These are phyloP conservation scores for Biston betularia DNA, from an alignment of 2,888 invertebrate species.

Conservation along the genomic window DNA sequence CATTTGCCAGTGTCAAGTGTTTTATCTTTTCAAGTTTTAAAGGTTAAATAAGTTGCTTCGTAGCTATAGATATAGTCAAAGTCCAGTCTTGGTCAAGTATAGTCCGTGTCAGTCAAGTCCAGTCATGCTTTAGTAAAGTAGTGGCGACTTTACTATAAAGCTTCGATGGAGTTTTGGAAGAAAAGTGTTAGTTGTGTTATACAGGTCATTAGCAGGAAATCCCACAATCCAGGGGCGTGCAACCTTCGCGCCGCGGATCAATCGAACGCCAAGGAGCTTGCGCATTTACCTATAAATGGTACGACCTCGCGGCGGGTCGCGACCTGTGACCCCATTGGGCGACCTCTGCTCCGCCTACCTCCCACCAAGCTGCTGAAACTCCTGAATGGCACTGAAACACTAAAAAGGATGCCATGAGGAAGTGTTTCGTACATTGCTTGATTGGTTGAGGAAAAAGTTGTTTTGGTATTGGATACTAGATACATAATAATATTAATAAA, in stretches of 20 bases:
- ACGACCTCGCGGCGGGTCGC: conserved; percentile 65
- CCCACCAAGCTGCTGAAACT: conserved; percentile 50
- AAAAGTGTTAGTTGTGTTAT: neutral
- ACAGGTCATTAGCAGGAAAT: neutral
- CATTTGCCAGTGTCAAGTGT: too few species aligned
- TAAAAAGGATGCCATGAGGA: conserved; percentile 63
- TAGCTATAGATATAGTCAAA: too few species aligned
- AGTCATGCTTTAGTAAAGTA: too few species aligned
- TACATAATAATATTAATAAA: neutral
- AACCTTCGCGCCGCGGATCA: conserved; percentile 62
- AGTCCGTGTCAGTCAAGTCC: too few species aligned
- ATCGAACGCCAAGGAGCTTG: conserved; percentile 63
- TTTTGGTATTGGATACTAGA: neutral
- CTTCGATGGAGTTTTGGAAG: too few species aligned
- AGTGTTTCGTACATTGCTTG: conserved; percentile 27
- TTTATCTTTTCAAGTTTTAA: too few species aligned
- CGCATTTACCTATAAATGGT: conserved; percentile 50
- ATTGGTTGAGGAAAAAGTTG: conserved; percentile 32
- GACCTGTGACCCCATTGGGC: conserved; percentile 84
- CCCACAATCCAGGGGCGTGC: conserved; percentile 56
- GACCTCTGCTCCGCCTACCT: conserved; percentile 81
- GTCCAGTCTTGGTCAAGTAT: too few species aligned
- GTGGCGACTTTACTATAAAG: too few species aligned
- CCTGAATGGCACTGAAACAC: conserved; percentile 39
- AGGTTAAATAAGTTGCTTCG: too few species aligned